Base-by-base conservation (phyloP, 2,113 vertebrate genomes). In the Lycaon pictus region DNA sequence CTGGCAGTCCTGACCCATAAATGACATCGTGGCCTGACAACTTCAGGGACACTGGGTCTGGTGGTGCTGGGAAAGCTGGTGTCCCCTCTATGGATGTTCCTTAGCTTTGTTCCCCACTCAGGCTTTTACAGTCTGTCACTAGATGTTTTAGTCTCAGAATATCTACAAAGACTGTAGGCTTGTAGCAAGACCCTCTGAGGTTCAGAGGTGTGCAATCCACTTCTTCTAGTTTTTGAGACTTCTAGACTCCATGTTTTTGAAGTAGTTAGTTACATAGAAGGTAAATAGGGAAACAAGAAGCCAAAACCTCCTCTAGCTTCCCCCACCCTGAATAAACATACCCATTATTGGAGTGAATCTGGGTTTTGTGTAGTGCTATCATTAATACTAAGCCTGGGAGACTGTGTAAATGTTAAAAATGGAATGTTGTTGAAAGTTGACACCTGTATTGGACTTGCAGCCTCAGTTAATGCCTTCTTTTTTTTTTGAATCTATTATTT, bases 221-320 rank as follows among this genome's bases (percentile, higher is more conserved):
- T 12, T 86, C 17, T 37, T 86, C 17, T 37, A 56, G 76, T 20
- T 37, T 92, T 90, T 37, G 17, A 62, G 74, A 43, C 55, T 77
- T 83, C 71, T 84, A 19, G 88, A 56, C 27, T 72, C 23, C 11
- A 37, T 43, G 10, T 65, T 92, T 92, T 67, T n/a, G 95, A 95
- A 77, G 67, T 43, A 65, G 22, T 84, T 43, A 43, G 43, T 43
- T 53, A 51, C 9, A 10, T n/a, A 48, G 67, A 95, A 82, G 88
- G 53, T n/a, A 97, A 91, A 88, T 10, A 65, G 15, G 53, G 56
- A 79, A n/a, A 43, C 58, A 29, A 32, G 92, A 97, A 94, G 5
- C 76, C 60, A 88, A 77, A 81, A 62, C 22, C 32, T 97, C 22
- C 55, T 83, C 15, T 48, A 76, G 13, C 5, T 5, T 65, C 29